Conservation (phyloP, 2,113 vertebrate species). For the Daboia siamensis region DNA sequence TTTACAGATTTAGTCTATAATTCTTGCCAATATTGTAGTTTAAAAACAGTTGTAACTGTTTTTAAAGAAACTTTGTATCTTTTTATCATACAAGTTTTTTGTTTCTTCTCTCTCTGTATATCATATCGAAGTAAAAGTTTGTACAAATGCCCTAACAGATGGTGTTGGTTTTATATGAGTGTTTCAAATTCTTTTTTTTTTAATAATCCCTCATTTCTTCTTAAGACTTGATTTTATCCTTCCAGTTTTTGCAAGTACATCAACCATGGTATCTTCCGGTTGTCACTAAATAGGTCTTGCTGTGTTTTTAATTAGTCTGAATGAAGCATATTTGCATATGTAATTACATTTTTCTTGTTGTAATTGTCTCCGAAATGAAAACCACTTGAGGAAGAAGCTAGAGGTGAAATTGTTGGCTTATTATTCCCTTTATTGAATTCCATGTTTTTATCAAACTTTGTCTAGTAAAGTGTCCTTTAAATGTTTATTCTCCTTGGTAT, state of each 20-base stretch:
- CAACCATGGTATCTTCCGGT: not conserved
- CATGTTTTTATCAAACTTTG: not conserved
- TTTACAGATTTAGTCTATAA: not conserved
- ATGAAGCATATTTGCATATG: not conserved
- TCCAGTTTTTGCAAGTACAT: not conserved
- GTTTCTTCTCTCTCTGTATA: not conserved
- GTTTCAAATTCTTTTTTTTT: not conserved
- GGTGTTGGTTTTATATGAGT: not conserved
- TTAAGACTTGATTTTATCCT: not conserved
- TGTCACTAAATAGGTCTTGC: not conserved
- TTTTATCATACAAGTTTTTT: not conserved
- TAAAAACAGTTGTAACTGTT: too few relatives aligned
- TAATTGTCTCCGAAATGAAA: not conserved
- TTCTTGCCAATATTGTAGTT: not conserved
- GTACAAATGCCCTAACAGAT: not conserved
- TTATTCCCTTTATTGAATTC: not conserved
- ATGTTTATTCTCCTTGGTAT: not conserved
- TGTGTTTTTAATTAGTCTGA: not conserved
- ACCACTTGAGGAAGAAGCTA: not conserved
- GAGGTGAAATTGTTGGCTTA: not conserved
- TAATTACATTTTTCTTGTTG: not conserved
- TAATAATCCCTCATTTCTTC: not conserved
- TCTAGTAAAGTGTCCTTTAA: not conserved
- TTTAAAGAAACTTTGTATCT: not conserved
- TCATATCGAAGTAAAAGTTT: not conserved